phyloP scores from a whole-genome alignment of 1,140 invertebrate species.

The Magallana ariakensis region DNA sequence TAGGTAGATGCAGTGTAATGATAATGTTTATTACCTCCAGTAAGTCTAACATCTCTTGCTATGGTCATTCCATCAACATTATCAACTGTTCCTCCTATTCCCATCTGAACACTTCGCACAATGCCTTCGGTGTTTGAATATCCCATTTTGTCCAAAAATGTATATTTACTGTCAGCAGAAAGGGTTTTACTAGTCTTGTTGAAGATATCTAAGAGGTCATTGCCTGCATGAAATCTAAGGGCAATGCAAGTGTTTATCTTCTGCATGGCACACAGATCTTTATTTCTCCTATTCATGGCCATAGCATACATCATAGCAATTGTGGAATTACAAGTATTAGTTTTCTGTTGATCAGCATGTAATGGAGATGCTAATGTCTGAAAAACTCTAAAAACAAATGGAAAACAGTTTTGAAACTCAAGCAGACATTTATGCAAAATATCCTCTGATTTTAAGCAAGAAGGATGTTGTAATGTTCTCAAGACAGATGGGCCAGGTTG shows the following conservation, averaged over 20 bases:
- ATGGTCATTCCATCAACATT: conserved; percentile 25
- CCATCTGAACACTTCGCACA: not conserved
- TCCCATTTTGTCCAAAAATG: conserved; percentile 21
- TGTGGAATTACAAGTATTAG: not conserved
- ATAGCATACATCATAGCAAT: conserved; percentile 20
- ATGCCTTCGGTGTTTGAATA: not conserved
- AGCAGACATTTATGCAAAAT: conserved; percentile 9
- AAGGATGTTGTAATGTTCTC: not conserved
- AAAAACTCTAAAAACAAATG: conserved; percentile 19
- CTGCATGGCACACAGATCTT: conserved; percentile 6
- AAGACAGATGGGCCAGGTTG: not conserved
- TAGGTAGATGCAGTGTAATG: not conserved
- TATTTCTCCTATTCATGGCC: conserved; percentile 15
- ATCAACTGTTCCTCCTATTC: not conserved
- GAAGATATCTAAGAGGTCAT: not conserved
- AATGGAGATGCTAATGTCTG: conserved; percentile 2
- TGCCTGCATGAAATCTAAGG: not conserved
- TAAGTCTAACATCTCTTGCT: conserved; percentile 12
- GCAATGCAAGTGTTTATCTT: conserved; percentile 10
- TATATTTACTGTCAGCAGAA: not conserved
- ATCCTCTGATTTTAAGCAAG: not conserved
- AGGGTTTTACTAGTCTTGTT: not conserved
- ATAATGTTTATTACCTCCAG: conserved; percentile 15
- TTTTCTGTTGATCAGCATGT: conserved; percentile 15
- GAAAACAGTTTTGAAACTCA: conserved; percentile 20